Evolutionary conservation across 1,140 invertebrate species (phyloP).

Genomic region (Brachionus plicatilis): DNA sequence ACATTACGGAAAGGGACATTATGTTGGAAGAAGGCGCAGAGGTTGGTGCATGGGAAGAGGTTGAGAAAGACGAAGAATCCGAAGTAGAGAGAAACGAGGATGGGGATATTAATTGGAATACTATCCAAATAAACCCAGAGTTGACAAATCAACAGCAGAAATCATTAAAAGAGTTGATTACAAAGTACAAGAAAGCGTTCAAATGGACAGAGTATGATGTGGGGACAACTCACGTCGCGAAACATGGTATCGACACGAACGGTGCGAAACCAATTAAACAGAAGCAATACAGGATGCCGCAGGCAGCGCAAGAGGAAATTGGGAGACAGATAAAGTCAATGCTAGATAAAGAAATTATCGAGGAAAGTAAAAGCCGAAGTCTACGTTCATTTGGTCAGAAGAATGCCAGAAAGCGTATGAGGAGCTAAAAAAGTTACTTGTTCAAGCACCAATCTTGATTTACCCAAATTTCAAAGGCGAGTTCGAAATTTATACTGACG

Average conservation of each 20-base stretch:
- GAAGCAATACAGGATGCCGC: conserved; percentile 27
- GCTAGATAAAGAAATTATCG: conserved; percentile 41
- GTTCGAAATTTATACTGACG: neutral
- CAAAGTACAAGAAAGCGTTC: conserved; percentile 33
- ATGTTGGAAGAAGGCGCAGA: too few relatives aligned
- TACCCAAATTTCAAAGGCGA: neutral
- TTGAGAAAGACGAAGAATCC: neutral
- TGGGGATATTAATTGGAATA: conserved; percentile 46
- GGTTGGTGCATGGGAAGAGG: neutral
- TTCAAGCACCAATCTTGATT: neutral
- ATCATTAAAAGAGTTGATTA: neutral
- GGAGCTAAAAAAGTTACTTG: conserved; percentile 45
- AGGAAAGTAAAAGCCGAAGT: conserved; percentile 48
- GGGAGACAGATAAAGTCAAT: conserved; percentile 19
- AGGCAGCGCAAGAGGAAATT: neutral
- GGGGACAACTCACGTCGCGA: conserved; percentile 43
- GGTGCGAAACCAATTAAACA: conserved; percentile 43
- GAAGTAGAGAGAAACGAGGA: neutral
- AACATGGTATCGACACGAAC: conserved; percentile 47
- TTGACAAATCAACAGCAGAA: neutral
- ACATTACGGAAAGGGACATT: too few relatives aligned
- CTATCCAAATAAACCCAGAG: conserved; percentile 47
- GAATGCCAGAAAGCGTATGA: conserved; percentile 47
- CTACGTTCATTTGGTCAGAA: conserved; percentile 45
- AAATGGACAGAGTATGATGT: conserved; percentile 41